Evolutionary conservation across 2,113 vertebrate species (phyloP).

Genomic region (Mandrillus leucophaeus): DNA sequence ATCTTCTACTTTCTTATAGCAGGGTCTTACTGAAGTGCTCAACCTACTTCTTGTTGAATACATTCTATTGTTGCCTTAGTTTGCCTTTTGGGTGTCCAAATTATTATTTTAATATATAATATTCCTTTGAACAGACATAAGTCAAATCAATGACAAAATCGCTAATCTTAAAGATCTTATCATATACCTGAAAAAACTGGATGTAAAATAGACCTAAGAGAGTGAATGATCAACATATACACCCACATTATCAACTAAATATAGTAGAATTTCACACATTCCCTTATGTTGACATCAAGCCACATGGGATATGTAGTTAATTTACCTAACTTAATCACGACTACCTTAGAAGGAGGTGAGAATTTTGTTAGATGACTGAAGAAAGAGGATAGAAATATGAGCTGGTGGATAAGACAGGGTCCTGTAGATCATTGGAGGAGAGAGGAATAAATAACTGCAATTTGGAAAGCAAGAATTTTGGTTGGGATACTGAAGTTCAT

Average conservation of each 20-base stretch:
- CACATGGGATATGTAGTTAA: not conserved
- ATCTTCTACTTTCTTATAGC: not conserved
- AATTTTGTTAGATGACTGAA: not conserved
- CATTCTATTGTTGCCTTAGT: not conserved
- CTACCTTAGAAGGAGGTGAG: not conserved
- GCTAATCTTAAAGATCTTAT: not conserved
- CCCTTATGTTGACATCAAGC: not conserved
- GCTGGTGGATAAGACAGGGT: not conserved
- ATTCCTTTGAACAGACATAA: not conserved
- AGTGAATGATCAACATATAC: not conserved
- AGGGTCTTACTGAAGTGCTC: not conserved
- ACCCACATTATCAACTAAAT: not conserved
- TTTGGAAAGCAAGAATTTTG: not conserved
- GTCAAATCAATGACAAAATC: not conserved
- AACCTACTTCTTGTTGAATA: not conserved
- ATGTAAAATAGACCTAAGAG: not conserved
- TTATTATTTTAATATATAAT: constrained; percentile 24
- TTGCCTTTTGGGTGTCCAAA: not conserved
- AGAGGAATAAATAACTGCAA: not conserved
- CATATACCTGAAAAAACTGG: not conserved
- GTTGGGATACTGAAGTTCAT: not conserved
- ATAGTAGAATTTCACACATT: not conserved
- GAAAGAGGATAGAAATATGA: not conserved
- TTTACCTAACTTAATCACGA: not conserved
- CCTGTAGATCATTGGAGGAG: not conserved